These are phyloP conservation scores for Cancer borealis DNA, from an alignment of 2,888 invertebrate species.

Conservation along the genomic window DNA sequence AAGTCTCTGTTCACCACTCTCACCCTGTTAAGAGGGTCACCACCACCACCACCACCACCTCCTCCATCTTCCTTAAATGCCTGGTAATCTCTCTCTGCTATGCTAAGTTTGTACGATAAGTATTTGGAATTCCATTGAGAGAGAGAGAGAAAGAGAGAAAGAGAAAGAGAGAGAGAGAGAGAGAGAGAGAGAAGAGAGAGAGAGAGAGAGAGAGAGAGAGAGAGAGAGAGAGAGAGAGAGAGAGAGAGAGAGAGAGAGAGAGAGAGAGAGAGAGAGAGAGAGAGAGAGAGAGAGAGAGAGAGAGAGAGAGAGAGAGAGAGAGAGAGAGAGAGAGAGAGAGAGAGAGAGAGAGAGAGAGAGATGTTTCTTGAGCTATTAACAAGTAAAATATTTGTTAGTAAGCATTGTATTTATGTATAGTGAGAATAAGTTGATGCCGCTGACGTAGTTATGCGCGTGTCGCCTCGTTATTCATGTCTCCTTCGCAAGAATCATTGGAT, in stretches of 20 bases:
- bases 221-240: too few species aligned
- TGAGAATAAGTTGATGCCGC: background rate
- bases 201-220: background rate
- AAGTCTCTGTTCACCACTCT: background rate
- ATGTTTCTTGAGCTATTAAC: background rate
- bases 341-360: background rate
- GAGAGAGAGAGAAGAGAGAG: slow-evolving; percentile 2
- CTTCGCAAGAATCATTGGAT: background rate
- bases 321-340: background rate
- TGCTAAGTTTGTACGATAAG: background rate
- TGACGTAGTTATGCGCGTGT: background rate
- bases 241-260: background rate
- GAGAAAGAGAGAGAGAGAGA: background rate
- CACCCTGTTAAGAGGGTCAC: too few species aligned
- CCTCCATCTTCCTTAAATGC: background rate
- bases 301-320: slow-evolving; percentile 13
- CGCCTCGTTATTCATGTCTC: background rate
- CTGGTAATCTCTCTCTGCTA: background rate
- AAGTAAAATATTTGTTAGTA: background rate
- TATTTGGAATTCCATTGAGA: background rate
- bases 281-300: slow-evolving; percentile 27
- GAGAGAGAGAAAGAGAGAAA: slow-evolving; percentile 15
- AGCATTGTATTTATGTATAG: background rate
- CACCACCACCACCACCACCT: too few species aligned
- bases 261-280: background rate